Percentiles rank a stretch among this genome's conserved stretches.
phyloP scores from a whole-genome alignment of 2,888 invertebrate genomes.

The Callosobruchus maculatus region DNA sequence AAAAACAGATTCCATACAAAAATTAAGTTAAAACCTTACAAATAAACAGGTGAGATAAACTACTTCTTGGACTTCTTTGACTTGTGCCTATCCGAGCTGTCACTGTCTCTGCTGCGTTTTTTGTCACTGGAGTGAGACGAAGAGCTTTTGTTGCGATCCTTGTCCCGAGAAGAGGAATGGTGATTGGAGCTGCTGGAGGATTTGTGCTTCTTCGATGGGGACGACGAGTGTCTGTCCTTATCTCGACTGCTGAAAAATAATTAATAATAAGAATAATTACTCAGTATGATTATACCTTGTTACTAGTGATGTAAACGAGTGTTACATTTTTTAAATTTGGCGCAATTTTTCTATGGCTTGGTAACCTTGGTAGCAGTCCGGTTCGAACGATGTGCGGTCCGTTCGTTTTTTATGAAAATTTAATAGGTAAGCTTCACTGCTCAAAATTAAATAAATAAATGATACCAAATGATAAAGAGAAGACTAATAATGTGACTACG shows the following conservation, averaged over 20 bases:
- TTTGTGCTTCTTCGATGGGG: slow-evolving; percentile 30
- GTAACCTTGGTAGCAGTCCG: too few relatives aligned
- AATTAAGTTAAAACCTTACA: neutral
- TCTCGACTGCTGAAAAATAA: slow-evolving; percentile 11
- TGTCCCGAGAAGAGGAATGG: slow-evolving; percentile 47
- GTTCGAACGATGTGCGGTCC: too few relatives aligned
- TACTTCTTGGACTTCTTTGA: slow-evolving; percentile 67
- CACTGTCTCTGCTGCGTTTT: slow-evolving; percentile 70
- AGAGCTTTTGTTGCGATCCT: slow-evolving; percentile 21
- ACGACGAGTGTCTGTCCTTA: slow-evolving; percentile 23
- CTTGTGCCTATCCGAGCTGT: slow-evolving; percentile 63
- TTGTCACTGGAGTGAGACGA: slow-evolving; percentile 39
- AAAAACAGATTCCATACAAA: neutral
- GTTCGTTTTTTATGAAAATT: too few relatives aligned
- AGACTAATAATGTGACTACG: too few relatives aligned
- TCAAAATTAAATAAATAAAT: too few relatives aligned
- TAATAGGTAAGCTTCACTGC: too few relatives aligned
- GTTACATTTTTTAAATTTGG: too few relatives aligned
- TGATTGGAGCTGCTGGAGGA: slow-evolving; percentile 31
- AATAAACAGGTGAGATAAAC: neutral
- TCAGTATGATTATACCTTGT: too few relatives aligned
- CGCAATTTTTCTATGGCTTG: too few relatives aligned
- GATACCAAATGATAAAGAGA: too few relatives aligned
- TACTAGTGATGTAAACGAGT: too few relatives aligned
- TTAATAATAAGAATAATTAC: too few relatives aligned